phyloP scores from a whole-genome alignment of 2,888 invertebrate species.

The Ectobius pallidus region DNA sequence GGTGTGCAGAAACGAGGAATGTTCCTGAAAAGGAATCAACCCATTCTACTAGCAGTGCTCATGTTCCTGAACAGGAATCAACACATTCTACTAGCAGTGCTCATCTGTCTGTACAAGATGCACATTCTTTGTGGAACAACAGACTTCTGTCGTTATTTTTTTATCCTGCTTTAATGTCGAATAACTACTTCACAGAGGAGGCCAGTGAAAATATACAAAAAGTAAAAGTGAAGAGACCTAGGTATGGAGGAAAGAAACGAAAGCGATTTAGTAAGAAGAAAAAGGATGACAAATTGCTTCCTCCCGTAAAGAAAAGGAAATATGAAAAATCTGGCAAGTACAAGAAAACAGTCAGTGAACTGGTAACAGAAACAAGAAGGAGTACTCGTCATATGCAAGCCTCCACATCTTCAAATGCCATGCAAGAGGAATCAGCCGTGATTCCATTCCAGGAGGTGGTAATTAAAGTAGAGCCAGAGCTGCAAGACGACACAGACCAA shows the following conservation, averaged over 20 bases:
- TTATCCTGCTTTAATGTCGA: slow-evolving; percentile 1
- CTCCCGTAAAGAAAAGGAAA: slow-evolving; percentile 10
- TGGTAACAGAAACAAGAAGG: not conserved
- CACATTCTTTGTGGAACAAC: not conserved
- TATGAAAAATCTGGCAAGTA: not conserved
- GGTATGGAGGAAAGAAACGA: not conserved
- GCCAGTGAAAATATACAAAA: not conserved
- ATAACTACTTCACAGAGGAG: not conserved
- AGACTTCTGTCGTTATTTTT: not conserved
- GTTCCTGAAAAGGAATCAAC: too few species aligned
- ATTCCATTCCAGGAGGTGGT: too few species aligned
- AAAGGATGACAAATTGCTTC: not conserved
- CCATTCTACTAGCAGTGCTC: too few species aligned
- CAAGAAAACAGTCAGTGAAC: not conserved
- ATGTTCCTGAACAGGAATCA: not conserved
- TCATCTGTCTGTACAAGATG: too few species aligned
- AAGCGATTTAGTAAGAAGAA: not conserved
- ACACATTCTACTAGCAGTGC: not conserved
- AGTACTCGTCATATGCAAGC: not conserved
- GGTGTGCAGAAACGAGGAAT: not conserved
- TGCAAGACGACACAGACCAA: too few species aligned
- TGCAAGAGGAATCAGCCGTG: too few species aligned
- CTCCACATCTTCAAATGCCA: too few species aligned
- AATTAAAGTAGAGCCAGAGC: too few species aligned
- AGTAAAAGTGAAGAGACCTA: not conserved